Base-by-base conservation (phyloP, 2,797 vertebrate genomes). In the Myotis myotis region DNA sequence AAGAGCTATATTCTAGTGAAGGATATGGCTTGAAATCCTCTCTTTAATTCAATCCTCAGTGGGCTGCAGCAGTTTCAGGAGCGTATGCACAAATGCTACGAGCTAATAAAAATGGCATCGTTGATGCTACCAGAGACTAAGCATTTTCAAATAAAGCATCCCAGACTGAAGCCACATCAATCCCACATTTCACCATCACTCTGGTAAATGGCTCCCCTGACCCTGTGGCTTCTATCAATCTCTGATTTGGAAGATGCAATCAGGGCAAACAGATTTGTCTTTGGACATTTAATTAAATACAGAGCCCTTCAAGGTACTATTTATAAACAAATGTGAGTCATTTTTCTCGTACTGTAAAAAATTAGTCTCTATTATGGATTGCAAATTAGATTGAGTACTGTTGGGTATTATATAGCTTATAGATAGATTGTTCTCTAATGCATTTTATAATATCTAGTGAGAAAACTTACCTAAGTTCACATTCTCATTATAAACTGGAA, bases 201-300 rank as follows among this genome's bases (percentile, higher is more conserved):
- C 38, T 68, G 53, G 93, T 38, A 98, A 98, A 98, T 30, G 3
- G 33, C 75, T 98, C 86, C 93, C 96, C 57, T 96, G 97, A 98
- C 96, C 94, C 86, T 94, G 96, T 96, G 38, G 62, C 89, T 89
- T 97, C 97, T 97, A 97, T 98, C 98, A 97, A 97, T 98, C 98
- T 98, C 88, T 57, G 97, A 57, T 79, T 96, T 89, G 92, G 78
- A 97, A 97, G 96, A 96, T 96, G 90, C 87, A 96, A 11, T 88
- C 87, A 95, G 12, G 33, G 64, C 2, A 53, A 96, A 95, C 86
- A 97, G 96, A 97, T 97, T 91, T 96, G 74, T 83, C 80, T 92
- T 75, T 91, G 78, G 94, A 95, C 30, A 23, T 95, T 96, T 98
- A 97, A 97, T 97, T 98, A 98, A 97, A 86, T 91, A 57, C 33